phyloP scores from a whole-genome alignment of 2,797 vertebrate species.

The Neomorphus geoffroyi region DNA sequence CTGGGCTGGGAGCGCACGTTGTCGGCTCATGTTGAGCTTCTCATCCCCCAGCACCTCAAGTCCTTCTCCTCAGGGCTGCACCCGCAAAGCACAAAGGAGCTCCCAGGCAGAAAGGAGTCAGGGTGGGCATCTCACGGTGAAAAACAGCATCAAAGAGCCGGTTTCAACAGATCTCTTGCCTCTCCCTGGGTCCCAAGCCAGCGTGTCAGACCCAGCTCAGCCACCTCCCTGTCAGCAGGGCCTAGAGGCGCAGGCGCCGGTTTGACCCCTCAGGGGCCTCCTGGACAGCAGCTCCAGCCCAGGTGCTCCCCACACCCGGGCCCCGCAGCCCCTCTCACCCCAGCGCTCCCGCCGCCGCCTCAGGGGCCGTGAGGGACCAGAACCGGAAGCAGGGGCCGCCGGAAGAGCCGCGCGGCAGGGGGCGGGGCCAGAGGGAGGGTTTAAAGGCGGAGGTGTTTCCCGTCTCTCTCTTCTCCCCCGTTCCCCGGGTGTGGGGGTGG shows the following conservation, averaged over 20 bases:
- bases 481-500: too few relatives aligned
- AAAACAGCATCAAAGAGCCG: fast-evolving
- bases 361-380: background rate
- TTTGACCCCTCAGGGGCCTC: fast-evolving
- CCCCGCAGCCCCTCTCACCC: background rate
- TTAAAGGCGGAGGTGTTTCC: background rate
- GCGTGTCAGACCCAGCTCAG: background rate
- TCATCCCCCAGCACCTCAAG: too few relatives aligned
- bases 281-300: fast-evolving
- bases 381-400: background rate
- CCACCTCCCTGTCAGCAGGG: fast-evolving
- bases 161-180: fast-evolving
- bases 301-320: fast-evolving
- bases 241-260: too few relatives aligned
- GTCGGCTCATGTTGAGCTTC: too few relatives aligned
- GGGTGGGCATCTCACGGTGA: fast-evolving
- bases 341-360: fast-evolving
- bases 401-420: conserved; percentile 18
- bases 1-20: too few relatives aligned
- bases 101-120: fast-evolving
- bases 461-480: too few relatives aligned
- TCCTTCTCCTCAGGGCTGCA: background rate
- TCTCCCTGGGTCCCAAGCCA: background rate
- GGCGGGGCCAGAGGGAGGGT: background rate
- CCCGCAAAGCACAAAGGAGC: background rate